Evolutionary conservation across 1,140 invertebrate genomes (phyloP), one percentile per base, ranked within the genome.

Genomic region (Trypoxylus dichotomus): DNA sequence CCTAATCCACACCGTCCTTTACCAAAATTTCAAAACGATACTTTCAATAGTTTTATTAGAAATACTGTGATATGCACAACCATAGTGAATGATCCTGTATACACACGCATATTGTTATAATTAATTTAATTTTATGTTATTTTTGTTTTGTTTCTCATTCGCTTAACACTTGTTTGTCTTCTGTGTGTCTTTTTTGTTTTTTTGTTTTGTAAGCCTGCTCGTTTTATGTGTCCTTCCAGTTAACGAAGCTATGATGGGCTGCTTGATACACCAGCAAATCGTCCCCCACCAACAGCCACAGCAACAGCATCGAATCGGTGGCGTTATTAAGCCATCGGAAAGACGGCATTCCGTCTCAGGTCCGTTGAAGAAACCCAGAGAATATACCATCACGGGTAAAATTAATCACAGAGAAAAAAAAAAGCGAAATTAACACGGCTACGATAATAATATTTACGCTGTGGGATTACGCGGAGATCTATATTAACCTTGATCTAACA

Each of bases 301-400:
- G 47, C 47, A 54, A 54, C 47, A 54, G 47, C 47, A 19, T 5
- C 32, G 32, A 37, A 37, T 37, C 10, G 19, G 6, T 54, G 47
- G 47, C 47, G 19, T 54, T 54, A 19, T 54, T n/a, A 54, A 54
- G 47, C 47, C 80, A 32, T 83, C 83, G 19, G 82, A 84, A 79
- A 80, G 85, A 41, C 83, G 85, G 42, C 85, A 86, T 80, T 86
- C 85, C 25, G 84, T 86, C 54, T 85, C 85, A 85, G 85, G 85
- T 85, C 47, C 60, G 54, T 68, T 60, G 19, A 76, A 47, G 47
- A 54, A 54, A 19, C 47, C 47, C 47, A 54, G 47, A 54, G 47
- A 54, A 54, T 54, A 54, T 19, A 54, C 15, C 6, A 54, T 54
- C 19, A 54, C 47, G 15, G 47, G 47, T 54, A 54, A 54, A 54